Conservation (phyloP, 2,797 vertebrate species). For the Triplophysa yarkandensis region DNA sequence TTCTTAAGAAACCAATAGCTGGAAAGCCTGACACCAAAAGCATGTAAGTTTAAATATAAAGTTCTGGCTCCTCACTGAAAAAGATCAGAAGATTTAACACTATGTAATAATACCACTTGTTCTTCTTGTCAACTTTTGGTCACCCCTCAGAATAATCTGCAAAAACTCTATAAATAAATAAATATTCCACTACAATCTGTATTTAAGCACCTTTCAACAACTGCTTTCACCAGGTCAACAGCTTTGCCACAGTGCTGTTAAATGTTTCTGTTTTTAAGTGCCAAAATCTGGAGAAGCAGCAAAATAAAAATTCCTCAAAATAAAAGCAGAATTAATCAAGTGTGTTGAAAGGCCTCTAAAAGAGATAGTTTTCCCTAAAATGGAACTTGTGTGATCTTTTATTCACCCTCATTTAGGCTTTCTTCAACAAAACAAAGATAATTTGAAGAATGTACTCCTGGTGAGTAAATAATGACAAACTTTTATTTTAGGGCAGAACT, state of each 20-base stretch:
- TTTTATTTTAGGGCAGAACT: no score
- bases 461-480: no score
- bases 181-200: slow-evolving; percentile 21
- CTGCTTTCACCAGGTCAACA: not conserved
- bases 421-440: no score
- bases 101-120: not conserved
- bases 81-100: slow-evolving; percentile 12
- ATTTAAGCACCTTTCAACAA: slow-evolving; percentile 18
- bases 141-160: not conserved
- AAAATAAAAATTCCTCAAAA: not conserved
- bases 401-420: no score
- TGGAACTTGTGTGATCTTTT: no score
- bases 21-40: not conserved
- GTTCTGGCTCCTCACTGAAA: not conserved
- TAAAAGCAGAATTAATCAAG: slow-evolving; percentile 5
- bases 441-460: no score
- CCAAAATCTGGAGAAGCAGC: not conserved
- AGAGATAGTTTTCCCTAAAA: no score
- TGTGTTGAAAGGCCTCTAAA: not conserved
- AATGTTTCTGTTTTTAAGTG: slow-evolving; percentile 28
- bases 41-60: not conserved
- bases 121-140: not conserved
- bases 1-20: slow-evolving; percentile 1
- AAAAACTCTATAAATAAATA: slow-evolving; percentile 43
- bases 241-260: not conserved